A percentile compares a stretch with the other conserved stretches of the same genome.
These are phyloP conservation scores for Mesocentrotus franciscanus DNA, from an alignment of 53 echinoderm and acorn worm species.

Conservation along the genomic window DNA sequence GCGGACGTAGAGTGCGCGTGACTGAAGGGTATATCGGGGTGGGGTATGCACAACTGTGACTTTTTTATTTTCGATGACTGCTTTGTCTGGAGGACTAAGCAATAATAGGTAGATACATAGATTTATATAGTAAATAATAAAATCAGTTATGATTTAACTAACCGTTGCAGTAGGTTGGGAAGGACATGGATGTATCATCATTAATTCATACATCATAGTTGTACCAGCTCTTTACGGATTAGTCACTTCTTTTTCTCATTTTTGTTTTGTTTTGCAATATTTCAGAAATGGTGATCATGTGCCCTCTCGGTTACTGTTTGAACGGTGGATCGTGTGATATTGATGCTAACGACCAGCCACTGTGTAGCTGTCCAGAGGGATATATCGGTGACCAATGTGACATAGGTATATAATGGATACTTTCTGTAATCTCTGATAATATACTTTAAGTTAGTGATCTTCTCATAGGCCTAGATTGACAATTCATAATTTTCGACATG, in stretches of 20 bases:
- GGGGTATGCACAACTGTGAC: no score
- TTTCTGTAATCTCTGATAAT: not conserved
- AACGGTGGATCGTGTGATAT: slow-evolving; percentile 69
- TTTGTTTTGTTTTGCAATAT: not conserved
- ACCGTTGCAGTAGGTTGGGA: not conserved
- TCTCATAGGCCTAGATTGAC: no score
- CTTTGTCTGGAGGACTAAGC: no score
- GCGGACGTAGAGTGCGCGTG: no score
- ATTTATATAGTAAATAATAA: no score
- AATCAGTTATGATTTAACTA: no score
- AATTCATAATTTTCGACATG: not conserved
- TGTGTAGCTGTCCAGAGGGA: slow-evolving; percentile 77
- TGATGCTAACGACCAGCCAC: slow-evolving; percentile 30
- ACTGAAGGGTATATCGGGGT: no score
- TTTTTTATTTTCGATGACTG: no score
- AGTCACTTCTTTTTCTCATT: not conserved
- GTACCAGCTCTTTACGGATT: no score
- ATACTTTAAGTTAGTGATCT: not conserved
- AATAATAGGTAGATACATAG: no score
- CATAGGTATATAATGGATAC: slow-evolving; percentile 36
- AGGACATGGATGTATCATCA: not conserved
- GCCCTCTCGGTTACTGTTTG: slow-evolving; percentile 71
- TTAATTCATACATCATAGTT: not conserved
- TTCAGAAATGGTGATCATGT: slow-evolving; percentile 39
- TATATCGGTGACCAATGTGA: slow-evolving; percentile 76